phyloP scores from a whole-genome alignment of 2,113 vertebrate species.

The Salvelinus sp. region DNA sequence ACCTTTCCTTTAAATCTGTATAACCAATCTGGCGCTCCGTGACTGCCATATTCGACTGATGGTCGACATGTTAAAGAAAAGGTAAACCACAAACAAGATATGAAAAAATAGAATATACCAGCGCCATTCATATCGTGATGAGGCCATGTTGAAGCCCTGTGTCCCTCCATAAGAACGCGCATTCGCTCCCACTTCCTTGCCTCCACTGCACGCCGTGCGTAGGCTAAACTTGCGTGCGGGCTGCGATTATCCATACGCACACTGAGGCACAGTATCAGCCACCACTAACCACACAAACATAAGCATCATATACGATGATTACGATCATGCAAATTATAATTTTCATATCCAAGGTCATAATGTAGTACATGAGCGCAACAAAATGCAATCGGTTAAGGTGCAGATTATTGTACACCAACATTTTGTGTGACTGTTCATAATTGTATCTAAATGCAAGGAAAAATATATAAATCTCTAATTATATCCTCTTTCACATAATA shows the following conservation, averaged over 20 bases:
- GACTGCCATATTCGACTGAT: conserved; percentile 30
- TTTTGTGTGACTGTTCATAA: conserved; percentile 56
- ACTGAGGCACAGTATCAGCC: conserved; percentile 78
- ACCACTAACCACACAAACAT: conserved; percentile 83
- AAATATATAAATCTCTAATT: no score
- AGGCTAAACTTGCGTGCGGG: conserved; percentile 55
- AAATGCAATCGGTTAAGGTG: conserved; percentile 13
- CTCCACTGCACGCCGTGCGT: conserved; percentile 41
- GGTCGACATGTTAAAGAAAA: conserved; percentile 69
- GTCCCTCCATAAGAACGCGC: conserved; percentile 77
- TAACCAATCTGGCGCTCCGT: not conserved
- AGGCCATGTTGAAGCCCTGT: conserved; percentile 79
- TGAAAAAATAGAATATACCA: conserved; percentile 80
- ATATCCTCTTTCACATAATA: no score
- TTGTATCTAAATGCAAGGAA: no score
- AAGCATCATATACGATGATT: conserved; percentile 75
- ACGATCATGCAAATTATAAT: not conserved
- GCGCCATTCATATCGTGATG: conserved; percentile 86
- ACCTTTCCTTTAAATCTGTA: not conserved
- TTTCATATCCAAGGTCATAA: conserved; percentile 85
- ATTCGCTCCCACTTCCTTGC: conserved; percentile 50
- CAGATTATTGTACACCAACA: conserved; percentile 81
- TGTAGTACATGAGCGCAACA: conserved; percentile 81
- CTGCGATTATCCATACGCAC: conserved; percentile 77
- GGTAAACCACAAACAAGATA: conserved; percentile 68